Conservation (phyloP, 2,888 invertebrate species). For the Sminthurides aquaticus region DNA sequence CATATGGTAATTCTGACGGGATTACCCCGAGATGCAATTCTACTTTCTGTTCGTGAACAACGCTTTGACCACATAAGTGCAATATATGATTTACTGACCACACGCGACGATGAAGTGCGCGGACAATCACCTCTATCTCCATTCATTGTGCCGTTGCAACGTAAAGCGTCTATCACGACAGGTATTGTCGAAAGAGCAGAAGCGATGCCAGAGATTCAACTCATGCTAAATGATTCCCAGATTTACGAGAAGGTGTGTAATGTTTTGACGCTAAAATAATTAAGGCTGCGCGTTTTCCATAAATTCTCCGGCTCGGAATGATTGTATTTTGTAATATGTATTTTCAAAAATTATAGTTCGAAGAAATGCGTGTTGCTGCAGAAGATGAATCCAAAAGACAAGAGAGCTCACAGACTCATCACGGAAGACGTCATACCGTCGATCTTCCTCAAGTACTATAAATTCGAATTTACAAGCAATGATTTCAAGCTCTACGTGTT, state of each 20-base stretch:
- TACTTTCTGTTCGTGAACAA: slow-evolving; percentile 72
- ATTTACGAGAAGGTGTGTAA: slow-evolving; percentile 56
- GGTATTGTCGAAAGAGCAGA: slow-evolving; percentile 41
- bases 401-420: slow-evolving; percentile 38
- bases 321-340: no score
- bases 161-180: slow-evolving; percentile 43
- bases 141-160: slow-evolving; percentile 35
- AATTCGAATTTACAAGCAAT: no score
- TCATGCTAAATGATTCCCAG: slow-evolving; percentile 52
- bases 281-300: no score
- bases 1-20: slow-evolving; percentile 76
- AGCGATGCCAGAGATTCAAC: slow-evolving; percentile 40
- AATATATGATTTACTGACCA: slow-evolving; percentile 82
- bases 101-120: slow-evolving; percentile 48
- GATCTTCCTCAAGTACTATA: slow-evolving; percentile 41
- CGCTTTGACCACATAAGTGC: slow-evolving; percentile 89
- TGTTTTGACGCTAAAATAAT: no score
- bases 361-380: slow-evolving; percentile 39
- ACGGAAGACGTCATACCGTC: slow-evolving; percentile 42
- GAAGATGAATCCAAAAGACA: slow-evolving; percentile 35
- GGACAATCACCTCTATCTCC: slow-evolving; percentile 24
- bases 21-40: slow-evolving; percentile 63
- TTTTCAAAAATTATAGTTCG: slow-evolving; percentile 42
- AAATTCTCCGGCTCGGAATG: no score
- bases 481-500: background rate